These are phyloP conservation scores for Hyaena hyaena DNA, from an alignment of 2,113 vertebrate species.

Conservation along the genomic window DNA sequence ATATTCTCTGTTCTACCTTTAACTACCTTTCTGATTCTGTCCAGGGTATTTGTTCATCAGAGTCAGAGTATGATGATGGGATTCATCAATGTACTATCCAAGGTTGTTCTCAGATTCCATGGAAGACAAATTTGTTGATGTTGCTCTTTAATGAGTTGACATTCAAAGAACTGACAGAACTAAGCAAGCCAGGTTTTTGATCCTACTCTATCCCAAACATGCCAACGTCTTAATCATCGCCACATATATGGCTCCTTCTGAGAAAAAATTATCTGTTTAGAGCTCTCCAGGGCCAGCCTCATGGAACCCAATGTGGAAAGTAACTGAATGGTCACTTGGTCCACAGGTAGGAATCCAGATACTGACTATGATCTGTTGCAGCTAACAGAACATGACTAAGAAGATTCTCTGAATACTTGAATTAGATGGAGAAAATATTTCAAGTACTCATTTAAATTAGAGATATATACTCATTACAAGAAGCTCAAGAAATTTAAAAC, in stretches of 20 bases:
- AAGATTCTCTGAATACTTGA: conserved; percentile 43
- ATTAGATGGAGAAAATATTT: conserved; percentile 37
- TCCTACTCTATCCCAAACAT: neutral
- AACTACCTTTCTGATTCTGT: neutral
- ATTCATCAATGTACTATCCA: neutral
- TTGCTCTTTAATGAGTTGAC: conserved; percentile 18
- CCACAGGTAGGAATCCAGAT: neutral
- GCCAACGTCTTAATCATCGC: conserved; percentile 1
- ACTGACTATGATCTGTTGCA: neutral
- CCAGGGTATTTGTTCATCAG: neutral
- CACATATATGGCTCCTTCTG: neutral
- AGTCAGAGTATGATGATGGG: neutral
- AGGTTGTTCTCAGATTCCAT: neutral
- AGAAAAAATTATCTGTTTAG: conserved; percentile 10
- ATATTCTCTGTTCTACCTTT: neutral
- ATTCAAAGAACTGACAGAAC: conserved; percentile 39
- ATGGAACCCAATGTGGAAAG: neutral
- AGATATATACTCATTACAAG: neutral
- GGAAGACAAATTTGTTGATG: neutral
- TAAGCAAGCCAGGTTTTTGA: neutral
- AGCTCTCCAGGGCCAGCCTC: neutral
- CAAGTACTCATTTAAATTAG: conserved; percentile 37
- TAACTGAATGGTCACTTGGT: neutral
- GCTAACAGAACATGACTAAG: neutral
- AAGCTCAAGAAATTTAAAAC: neutral